Base-by-base conservation (phyloP, 2,888 invertebrate species). In the Sminthurides aquaticus region DNA sequence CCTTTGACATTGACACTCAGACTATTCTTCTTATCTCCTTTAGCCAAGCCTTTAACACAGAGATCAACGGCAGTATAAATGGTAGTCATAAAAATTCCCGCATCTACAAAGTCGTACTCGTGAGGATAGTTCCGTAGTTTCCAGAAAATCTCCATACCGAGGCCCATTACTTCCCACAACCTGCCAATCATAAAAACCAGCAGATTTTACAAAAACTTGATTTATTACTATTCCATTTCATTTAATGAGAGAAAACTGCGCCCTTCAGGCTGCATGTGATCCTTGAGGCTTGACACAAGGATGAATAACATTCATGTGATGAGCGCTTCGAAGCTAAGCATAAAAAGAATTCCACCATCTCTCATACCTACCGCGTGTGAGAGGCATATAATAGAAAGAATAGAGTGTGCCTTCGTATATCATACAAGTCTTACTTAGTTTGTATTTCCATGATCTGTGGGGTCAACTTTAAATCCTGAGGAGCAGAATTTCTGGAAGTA, bases 401-500 rank as follows among this genome's bases (percentile, higher is more conserved):
- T n/a, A n/a, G n/a, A n/a, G n/a, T n/a, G n/a, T n/a, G n/a, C n/a
- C n/a, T n/a, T n/a, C n/a, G n/a, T n/a, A n/a, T n/a, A n/a, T n/a
- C n/a, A n/a, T n/a, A n/a, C n/a, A n/a, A n/a, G n/a, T n/a, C 64
- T 65, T 67, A 72, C 74, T 70, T 72, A 22, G 67, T 66, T 54
- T 74, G 74, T 48, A 74, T 65, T 61, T 74, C 74, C 3, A 68
- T 28, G 18, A 72, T 63, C 49, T 68, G 70, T 11, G 71, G 68
- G 11, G 71, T 68, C 26, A 69, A 24, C 54, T 68, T 69, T 3
- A 59, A 22, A 29, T 70, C 71, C 18, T 49, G 22, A 24, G 58
- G 54, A 25, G 26, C 60, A 25, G 26, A 48, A 27, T 29, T 60
- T 48, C 57, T 62, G 2, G 62, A 27, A 20, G 69, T 71, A 15